Conservation (phyloP, 2,888 invertebrate species). For the Horisme vitalbata region DNA sequence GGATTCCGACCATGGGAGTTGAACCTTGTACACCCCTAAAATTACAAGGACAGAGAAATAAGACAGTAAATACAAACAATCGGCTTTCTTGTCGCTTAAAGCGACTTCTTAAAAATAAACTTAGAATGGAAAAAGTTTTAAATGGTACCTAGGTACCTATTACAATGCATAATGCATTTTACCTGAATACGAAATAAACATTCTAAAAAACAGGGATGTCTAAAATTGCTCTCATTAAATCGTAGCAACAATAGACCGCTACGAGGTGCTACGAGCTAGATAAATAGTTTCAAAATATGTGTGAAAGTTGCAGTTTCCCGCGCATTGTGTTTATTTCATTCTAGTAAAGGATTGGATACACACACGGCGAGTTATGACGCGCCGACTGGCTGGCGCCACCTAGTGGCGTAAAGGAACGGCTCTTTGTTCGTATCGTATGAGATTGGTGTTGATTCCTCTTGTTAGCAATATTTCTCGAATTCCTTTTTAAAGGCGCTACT, state of each 20-base stretch:
- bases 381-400: slow-evolving; percentile 49
- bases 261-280: slow-evolving; percentile 31
- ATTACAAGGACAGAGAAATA: too few species aligned
- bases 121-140: too few species aligned
- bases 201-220: neutral
- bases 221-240: slow-evolving; percentile 15
- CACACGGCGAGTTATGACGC: slow-evolving; percentile 42
- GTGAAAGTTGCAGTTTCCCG: slow-evolving; percentile 56
- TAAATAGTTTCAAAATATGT: slow-evolving; percentile 35
- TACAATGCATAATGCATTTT: too few species aligned
- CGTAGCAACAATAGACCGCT: slow-evolving; percentile 20
- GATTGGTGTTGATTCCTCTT: slow-evolving; percentile 9
- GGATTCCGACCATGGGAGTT: too few species aligned
- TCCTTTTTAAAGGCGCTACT: too few species aligned
- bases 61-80: too few species aligned
- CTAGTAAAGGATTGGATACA: slow-evolving; percentile 40
- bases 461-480: neutral
- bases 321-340: slow-evolving; percentile 45
- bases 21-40: too few species aligned
- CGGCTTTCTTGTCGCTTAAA: too few species aligned
- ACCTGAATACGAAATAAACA: neutral
- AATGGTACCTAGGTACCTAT: too few species aligned
- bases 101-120: too few species aligned
- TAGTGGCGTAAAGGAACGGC: slow-evolving; percentile 37
- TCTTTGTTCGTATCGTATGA: slow-evolving; percentile 39